Percentiles rank a stretch among this genome's conserved stretches.
Conservation (phyloP, 2,888 invertebrate species). For the Eilema depressum region DNA sequence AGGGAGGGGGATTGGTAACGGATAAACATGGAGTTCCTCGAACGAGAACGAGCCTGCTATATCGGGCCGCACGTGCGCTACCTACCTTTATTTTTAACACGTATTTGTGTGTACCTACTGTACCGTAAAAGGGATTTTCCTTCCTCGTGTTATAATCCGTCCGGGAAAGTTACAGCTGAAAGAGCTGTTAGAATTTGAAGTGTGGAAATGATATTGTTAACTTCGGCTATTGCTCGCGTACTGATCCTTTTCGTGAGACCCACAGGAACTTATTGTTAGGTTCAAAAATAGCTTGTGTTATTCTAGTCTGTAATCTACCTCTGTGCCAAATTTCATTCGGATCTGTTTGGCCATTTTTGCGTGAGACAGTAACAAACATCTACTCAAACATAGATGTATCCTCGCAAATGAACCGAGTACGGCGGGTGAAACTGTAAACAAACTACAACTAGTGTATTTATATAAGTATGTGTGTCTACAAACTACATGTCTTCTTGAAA, state of each 20-base stretch:
- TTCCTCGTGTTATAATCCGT: background rate
- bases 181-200: too few species aligned
- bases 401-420: too few species aligned
- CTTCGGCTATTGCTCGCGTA: too few species aligned
- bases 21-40: slow-evolving; percentile 50
- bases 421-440: background rate
- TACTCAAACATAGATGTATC: too few species aligned
- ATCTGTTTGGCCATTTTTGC: too few species aligned
- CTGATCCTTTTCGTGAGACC: too few species aligned
- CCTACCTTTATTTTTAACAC: slow-evolving; percentile 49
- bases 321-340: too few species aligned
- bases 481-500: background rate
- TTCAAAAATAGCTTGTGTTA: too few species aligned
- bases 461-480: background rate
- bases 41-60: slow-evolving; percentile 49
- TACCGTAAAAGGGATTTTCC: slow-evolving; percentile 7
- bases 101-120: slow-evolving; percentile 8
- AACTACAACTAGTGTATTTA: background rate
- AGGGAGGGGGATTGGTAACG: slow-evolving; percentile 22
- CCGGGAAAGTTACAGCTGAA: background rate
- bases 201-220: too few species aligned
- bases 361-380: too few species aligned
- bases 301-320: too few species aligned
- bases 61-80: slow-evolving; percentile 45
- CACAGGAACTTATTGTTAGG: too few species aligned